A percentile compares a stretch with the other conserved stretches of the same genome.
Conservation (phyloP, 2,888 invertebrate species). For the Nasonovia ribisnigri region DNA sequence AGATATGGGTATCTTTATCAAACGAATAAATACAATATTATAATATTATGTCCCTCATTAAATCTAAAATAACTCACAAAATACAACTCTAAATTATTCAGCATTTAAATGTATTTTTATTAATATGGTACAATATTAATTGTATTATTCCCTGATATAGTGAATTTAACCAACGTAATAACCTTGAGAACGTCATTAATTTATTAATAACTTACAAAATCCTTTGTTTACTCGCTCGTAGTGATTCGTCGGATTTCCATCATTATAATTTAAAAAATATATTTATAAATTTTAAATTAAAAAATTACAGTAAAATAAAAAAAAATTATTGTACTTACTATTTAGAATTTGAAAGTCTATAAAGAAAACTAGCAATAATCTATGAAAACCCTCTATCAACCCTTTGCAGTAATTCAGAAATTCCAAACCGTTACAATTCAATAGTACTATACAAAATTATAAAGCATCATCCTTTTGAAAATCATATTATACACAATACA, state of each 20-base stretch:
- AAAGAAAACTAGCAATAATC: background rate
- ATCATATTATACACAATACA: background rate
- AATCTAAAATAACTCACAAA: background rate
- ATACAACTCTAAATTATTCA: background rate
- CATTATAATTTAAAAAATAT: background rate
- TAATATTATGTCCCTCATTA: no score
- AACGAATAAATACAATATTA: background rate
- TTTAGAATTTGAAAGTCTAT: background rate
- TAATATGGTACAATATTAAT: background rate
- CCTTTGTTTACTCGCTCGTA: background rate
- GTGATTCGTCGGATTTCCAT: background rate
- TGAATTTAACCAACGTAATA: background rate
- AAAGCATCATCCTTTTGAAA: background rate
- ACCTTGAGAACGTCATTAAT: background rate
- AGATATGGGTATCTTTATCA: background rate
- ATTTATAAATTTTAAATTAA: background rate
- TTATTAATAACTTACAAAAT: background rate
- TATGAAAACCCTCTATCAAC: background rate
- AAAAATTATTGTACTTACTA: no score
- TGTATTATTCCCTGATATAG: background rate
- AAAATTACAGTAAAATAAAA: background rate
- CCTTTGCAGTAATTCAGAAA: background rate
- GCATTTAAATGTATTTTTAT: background rate
- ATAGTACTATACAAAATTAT: background rate
- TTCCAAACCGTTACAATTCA: background rate